A percentile compares a stretch with the other conserved stretches of the same genome.
phyloP scores from a whole-genome alignment of 64 coral and sea anemone genomes.

The Porites australiensis region DNA sequence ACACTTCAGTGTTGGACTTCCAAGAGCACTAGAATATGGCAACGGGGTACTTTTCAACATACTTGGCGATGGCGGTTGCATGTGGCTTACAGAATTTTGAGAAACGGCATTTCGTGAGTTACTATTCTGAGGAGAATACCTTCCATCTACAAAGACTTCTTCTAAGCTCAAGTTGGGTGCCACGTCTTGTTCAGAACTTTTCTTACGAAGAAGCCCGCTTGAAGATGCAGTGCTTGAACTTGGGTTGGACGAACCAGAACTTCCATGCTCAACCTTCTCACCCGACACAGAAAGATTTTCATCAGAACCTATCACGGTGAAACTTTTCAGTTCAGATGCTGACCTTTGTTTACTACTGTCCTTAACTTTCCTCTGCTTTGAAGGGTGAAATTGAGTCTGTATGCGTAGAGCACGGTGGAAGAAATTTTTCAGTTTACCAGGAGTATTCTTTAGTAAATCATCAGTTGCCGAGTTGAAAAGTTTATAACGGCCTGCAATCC shows the following conservation, averaged over 20 bases:
- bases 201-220: not conserved
- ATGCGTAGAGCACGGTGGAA: slow-evolving; percentile 68
- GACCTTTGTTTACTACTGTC: slow-evolving; percentile 46
- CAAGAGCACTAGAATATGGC: not conserved
- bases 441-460: slow-evolving; percentile 85
- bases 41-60: not conserved
- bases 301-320: not conserved
- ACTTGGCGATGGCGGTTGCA: not conserved
- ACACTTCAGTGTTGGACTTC: not conserved
- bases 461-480: slow-evolving; percentile 86
- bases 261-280: not conserved
- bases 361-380: slow-evolving; percentile 56
- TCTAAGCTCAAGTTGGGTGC: not conserved
- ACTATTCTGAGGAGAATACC: not conserved
- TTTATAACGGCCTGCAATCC: slow-evolving; percentile 79
- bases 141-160: slow-evolving; percentile 12
- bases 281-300: not conserved
- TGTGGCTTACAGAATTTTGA: not conserved
- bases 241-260: not conserved
- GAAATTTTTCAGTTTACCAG: slow-evolving; percentile 85
- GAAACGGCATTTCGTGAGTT: not conserved
- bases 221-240: not conserved
- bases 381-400: slow-evolving; percentile 46
- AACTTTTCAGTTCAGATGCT: slow-evolving; percentile 41
- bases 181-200: not conserved